Percentiles rank a stretch among this genome's conserved stretches.
These are phyloP conservation scores for Platichthys stellatus DNA, from an alignment of 2,113 vertebrate species.

Conservation along the genomic window DNA sequence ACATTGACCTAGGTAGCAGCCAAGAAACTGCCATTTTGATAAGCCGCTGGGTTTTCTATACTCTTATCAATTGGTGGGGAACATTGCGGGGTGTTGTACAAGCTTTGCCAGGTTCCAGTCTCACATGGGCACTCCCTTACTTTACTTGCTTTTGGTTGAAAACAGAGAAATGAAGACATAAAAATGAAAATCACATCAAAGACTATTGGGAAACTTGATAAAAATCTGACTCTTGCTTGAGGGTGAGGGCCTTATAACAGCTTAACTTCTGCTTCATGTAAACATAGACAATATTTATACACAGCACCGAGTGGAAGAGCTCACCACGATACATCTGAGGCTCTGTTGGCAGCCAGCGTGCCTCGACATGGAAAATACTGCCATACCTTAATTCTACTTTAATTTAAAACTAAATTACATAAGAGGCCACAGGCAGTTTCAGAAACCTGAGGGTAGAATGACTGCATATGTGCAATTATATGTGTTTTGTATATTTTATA, in stretches of 20 bases:
- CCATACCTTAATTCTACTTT: neutral
- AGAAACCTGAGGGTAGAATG: neutral
- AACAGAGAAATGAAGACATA: conserved; percentile 23
- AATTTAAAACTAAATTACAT: conserved; percentile 24
- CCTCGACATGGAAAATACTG: conserved; percentile 8
- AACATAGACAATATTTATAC: conserved; percentile 45
- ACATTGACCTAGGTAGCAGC: conserved; percentile 57
- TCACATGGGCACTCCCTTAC: conserved; percentile 19
- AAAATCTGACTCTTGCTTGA: conserved; percentile 26
- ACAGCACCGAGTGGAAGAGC: conserved; percentile 26
- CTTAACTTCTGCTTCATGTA: conserved; percentile 32
- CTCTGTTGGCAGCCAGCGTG: conserved; percentile 9
- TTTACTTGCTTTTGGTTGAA: neutral
- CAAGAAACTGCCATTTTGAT: conserved; percentile 48
- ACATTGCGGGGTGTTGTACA: conserved; percentile 75
- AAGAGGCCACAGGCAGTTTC: neutral
- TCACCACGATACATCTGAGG: neutral
- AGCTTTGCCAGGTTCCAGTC: conserved; percentile 57
- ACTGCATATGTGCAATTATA: neutral
- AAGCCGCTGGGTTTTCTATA: conserved; percentile 44
- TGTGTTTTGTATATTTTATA: conserved; percentile 6
- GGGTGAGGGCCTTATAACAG: conserved; percentile 30
- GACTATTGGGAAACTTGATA: conserved; percentile 15
- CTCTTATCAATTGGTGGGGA: conserved; percentile 51
- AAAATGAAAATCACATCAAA: conserved; percentile 2